These are phyloP conservation scores for Thymelicus sylvestris DNA, from an alignment of 2,888 invertebrate genomes.

Conservation along the genomic window DNA sequence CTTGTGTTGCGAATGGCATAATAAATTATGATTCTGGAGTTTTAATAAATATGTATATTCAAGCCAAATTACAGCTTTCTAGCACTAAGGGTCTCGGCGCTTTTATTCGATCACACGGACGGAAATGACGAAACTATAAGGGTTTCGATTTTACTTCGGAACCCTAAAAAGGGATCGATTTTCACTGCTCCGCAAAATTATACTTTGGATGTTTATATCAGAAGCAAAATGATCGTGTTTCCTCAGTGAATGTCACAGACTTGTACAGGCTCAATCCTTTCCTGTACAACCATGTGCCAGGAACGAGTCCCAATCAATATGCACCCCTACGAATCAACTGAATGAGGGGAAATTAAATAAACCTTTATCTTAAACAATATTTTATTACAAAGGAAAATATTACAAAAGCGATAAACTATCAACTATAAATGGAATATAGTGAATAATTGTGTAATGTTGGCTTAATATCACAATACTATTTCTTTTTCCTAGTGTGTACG, in stretches of 20 bases:
- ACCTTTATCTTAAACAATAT: conserved; percentile 17
- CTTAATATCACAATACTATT: conserved; percentile 5
- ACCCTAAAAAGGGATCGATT: no score
- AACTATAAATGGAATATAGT: conserved; percentile 14
- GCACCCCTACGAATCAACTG: background rate
- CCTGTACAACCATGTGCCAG: conserved; percentile 45
- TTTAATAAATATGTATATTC: no score
- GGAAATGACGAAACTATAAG: no score
- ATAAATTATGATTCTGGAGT: no score
- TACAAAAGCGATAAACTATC: conserved; percentile 17
- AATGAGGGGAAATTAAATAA: conserved; percentile 5
- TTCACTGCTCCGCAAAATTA: background rate
- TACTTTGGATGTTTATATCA: background rate
- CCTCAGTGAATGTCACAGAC: conserved; percentile 17
- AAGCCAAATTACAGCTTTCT: no score
- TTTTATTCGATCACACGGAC: no score
- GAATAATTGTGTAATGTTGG: conserved; percentile 14
- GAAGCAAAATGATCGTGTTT: no score
- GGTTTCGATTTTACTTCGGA: no score
- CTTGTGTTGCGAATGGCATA: no score
- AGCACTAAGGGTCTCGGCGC: no score
- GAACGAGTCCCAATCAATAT: conserved; percentile 25
- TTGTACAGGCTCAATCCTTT: conserved; percentile 21
- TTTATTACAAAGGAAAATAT: conserved; percentile 29
- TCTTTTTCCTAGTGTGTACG: no score